Base-by-base conservation (phyloP, 2,797 vertebrate species). In the Sebastes hubbsi region DNA sequence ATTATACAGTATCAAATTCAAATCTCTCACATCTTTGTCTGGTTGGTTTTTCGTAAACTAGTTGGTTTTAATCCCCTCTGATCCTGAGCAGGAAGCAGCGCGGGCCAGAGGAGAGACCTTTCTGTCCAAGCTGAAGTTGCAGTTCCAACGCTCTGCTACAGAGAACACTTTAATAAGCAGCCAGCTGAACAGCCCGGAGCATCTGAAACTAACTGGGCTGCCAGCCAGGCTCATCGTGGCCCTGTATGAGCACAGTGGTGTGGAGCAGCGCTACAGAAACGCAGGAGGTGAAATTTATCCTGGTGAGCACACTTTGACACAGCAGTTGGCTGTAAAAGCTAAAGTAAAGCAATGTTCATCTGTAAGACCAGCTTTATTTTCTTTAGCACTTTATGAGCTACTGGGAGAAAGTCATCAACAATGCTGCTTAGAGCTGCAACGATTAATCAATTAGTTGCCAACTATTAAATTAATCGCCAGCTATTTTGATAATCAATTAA, bases 181-280 rank as follows among this genome's bases (percentile, higher is more conserved):
- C 73, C 92, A 93, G 70, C 78, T 99, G 77, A 95, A 94, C 91
- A 93, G 89, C 11, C 88, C 94, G 0, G 97, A 98, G 42, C 92
- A 95, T 20, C 87, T 97, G 5, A 96, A 97, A 30, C 94, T 93
- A 58, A 94, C 96, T 0, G 96, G 97, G 1, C 94, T 96, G 77
- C 98, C 98, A 0, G 95, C 95, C 2, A 95, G 95, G 3, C 97
- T 99, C 38, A 96, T 99, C 0, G 82, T 95, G 30, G 92, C 95
- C 6, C 95, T 99, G 4, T 99, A 97, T 0, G 97, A 99, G 18
- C 98, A 99, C 85, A 93, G 91, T 78, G 97, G 97, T 27, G 96
- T 99, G 72, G 95, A 94, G 32, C 92, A 97, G 84, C 95, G 96
- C 10, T 95, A 96, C 91, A 96, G 89, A 62, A 94, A 95, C n/a